Base-by-base conservation (phyloP, 2,888 invertebrate species). In the Pristionchus exspectatus region DNA sequence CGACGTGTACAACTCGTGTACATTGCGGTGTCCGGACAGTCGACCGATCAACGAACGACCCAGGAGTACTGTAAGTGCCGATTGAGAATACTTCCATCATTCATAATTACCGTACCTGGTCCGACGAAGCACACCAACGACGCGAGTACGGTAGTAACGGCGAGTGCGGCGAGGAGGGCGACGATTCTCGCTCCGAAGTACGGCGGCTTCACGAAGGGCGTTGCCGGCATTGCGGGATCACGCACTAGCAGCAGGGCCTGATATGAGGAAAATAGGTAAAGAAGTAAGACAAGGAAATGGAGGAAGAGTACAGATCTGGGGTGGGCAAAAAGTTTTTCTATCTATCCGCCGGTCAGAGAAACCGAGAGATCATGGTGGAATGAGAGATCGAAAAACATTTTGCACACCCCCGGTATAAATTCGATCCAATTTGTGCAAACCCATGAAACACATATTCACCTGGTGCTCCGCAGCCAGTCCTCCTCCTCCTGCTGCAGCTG, bases 161-260 rank as follows among this genome's bases (percentile, higher is more conserved):
- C 97, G 93, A 98, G 97, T 56, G 97, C 96, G 0, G 97, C 95
- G 86, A 98, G 96, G 81, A 98, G 96, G 44, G 95, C 93, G 50
- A 95, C 91, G 89, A 96, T 95, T 92, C 96, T 95, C 44, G 96
- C 95, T 0, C 97, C 96, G 95, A 98, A 98, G 96, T 97, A 97
- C 18, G 97, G 96, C 0, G 98, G 98, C 77, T 97, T 96, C n/a
- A 96, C 96, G 95, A 98, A 99, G 0, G 98, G 98, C 95, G 98
- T 98, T 4, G 69, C n/a, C 24, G 95, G 97, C 98, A 44, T 97
- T 97, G 59, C 95, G 38, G 97, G 97, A 30, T 96, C 96, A 94
- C 98, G 97, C 87, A 98, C 97, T 44, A 93, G 90, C 94, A 98
- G 97, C 91, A 98, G 96, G 0, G 98, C 98, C 96, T 98, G 97